These are phyloP conservation scores for Hymenochirus boettgeri DNA, from an alignment of 2,113 vertebrate genomes.

Conservation along the genomic window DNA sequence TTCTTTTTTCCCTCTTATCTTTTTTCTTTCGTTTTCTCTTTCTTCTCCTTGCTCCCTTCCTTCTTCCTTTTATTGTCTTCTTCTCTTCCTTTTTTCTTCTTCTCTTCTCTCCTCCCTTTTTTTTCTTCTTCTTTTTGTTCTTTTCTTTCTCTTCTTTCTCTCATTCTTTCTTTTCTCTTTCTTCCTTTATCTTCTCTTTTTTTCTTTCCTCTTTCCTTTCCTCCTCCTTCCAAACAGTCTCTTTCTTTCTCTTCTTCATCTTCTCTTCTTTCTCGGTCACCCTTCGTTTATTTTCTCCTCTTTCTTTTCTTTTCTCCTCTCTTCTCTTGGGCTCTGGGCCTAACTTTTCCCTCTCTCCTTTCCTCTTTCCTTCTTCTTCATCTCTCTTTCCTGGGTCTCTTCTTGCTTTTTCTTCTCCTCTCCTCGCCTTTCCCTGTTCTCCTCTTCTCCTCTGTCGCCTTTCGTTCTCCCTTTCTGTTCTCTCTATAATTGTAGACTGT, in stretches of 20 bases:
- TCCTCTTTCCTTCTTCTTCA: background rate
- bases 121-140: background rate
- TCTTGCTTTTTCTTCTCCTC: background rate
- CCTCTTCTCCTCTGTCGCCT: background rate
- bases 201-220: background rate
- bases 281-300: too few relatives aligned
- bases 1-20: too few relatives aligned
- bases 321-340: background rate
- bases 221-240: background rate
- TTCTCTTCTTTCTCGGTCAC: background rate
- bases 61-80: too few relatives aligned
- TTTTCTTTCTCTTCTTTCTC: background rate
- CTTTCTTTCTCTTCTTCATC: too few relatives aligned
- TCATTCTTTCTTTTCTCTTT: fast-evolving
- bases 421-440: fast-evolving
- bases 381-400: background rate
- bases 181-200: background rate
- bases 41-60: too few relatives aligned
- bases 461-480: background rate
- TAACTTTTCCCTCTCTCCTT: fast-evolving
- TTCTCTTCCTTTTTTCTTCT: too few relatives aligned
- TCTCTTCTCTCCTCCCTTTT: too few relatives aligned
- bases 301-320: too few relatives aligned
- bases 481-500: too few relatives aligned
- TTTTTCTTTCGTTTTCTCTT: too few relatives aligned